Percentiles rank a stretch among this genome's conserved stretches.
These are phyloP conservation scores for Astropecten irregularis DNA, from an alignment of 53 echinoderm and acorn worm genomes.

Conservation along the genomic window DNA sequence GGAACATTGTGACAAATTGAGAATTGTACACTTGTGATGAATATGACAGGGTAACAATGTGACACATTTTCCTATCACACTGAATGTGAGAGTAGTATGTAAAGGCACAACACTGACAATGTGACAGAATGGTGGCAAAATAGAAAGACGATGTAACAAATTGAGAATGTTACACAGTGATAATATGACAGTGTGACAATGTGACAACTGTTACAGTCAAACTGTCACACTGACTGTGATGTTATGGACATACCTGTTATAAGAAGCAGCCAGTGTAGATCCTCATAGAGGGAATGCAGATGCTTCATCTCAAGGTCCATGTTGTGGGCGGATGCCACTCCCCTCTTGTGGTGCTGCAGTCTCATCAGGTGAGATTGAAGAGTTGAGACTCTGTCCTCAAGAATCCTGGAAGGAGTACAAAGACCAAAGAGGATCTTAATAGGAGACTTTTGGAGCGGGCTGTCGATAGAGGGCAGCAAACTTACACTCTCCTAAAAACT, in stretches of 20 bases:
- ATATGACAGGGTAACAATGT: no score
- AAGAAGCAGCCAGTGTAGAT: conserved; percentile 91
- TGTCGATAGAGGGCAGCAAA: no score
- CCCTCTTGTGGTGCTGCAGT: conserved; percentile 69
- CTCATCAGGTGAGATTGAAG: conserved; percentile 68
- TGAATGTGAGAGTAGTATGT: no score
- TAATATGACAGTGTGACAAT: no score
- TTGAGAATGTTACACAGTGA: neutral
- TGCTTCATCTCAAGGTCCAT: conserved; percentile 69
- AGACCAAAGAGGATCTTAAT: neutral
- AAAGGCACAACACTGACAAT: neutral
- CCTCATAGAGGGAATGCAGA: conserved; percentile 81
- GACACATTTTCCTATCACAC: no score
- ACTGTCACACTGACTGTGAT: no score
- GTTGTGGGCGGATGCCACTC: conserved; percentile 67
- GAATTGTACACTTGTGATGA: no score
- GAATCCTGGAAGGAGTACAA: conserved; percentile 70
- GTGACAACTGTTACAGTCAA: no score
- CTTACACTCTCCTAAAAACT: no score
- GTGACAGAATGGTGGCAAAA: neutral
- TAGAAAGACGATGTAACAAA: neutral
- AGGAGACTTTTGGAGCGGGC: no score
- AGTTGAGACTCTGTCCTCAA: conserved; percentile 84
- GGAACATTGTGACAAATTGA: no score
- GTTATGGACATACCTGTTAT: conserved; percentile 92